Evolutionary conservation across 2,888 invertebrate genomes (phyloP).

Genomic region (Hyppa rectilinea): DNA sequence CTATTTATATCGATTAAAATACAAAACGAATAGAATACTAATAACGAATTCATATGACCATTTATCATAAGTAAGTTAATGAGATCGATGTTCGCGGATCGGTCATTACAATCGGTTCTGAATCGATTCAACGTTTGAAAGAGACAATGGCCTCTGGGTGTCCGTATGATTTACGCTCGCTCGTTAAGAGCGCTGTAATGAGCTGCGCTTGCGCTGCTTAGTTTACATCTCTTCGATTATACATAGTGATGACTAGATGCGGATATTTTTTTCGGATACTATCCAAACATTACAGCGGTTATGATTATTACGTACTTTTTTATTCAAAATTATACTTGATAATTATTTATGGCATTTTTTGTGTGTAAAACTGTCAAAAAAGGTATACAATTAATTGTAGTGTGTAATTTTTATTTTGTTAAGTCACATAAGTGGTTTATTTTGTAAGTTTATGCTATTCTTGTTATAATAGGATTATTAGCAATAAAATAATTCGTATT

Average conservation of each 20-base stretch:
- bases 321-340: not conserved
- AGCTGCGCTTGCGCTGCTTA: slow-evolving; percentile 84
- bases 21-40: slow-evolving; percentile 61
- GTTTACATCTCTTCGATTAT: slow-evolving; percentile 77
- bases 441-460: slow-evolving; percentile 17
- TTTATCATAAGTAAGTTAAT: slow-evolving; percentile 70
- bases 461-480: slow-evolving; percentile 46
- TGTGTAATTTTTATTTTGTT: slow-evolving; percentile 18
- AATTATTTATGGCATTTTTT: slow-evolving; percentile 1
- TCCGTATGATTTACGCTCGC: slow-evolving; percentile 86
- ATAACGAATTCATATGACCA: slow-evolving; percentile 65
- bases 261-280: slow-evolving; percentile 40
- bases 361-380: slow-evolving; percentile 2
- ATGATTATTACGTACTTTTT: not conserved
- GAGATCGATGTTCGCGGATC: slow-evolving; percentile 76
- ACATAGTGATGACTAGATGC: slow-evolving; percentile 65
- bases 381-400: slow-evolving; percentile 36
- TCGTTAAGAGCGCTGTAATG: slow-evolving; percentile 87
- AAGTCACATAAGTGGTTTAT: not conserved
- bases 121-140: slow-evolving; percentile 73
- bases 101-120: slow-evolving; percentile 80
- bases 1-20: slow-evolving; percentile 63
- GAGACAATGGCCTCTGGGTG: slow-evolving; percentile 87
- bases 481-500: slow-evolving; percentile 56
- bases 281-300: not conserved